Percentiles rank a stretch among this genome's conserved stretches.
Conservation (phyloP, 2,113 vertebrate genomes). For the Nycticryphes semicollaris region DNA sequence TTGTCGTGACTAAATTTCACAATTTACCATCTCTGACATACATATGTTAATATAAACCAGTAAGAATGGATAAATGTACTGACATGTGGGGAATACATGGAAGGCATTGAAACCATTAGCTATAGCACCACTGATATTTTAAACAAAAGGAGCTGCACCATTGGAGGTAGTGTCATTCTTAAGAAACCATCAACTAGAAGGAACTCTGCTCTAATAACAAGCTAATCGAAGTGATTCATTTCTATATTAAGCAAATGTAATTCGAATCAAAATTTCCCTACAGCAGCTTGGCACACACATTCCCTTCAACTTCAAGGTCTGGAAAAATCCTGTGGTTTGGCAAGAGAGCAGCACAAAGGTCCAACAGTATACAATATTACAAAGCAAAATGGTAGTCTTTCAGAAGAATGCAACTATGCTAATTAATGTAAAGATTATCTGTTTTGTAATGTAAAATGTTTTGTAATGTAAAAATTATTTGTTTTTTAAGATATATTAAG, state of each 20-base stretch:
- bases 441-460: too few relatives aligned
- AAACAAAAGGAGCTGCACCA: background rate
- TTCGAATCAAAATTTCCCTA: background rate
- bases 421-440: background rate
- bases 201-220: background rate
- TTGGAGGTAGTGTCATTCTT: background rate
- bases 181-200: background rate
- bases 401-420: background rate
- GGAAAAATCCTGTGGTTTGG: slow-evolving; percentile 21
- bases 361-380: background rate
- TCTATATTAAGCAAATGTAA: background rate
- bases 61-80: background rate
- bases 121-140: background rate
- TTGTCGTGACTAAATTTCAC: background rate
- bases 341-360: background rate
- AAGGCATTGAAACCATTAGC: background rate
- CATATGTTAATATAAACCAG: background rate
- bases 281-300: background rate
- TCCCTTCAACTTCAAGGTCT: background rate
- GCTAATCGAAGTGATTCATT: background rate
- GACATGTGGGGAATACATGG: background rate
- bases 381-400: background rate
- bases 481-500: background rate
- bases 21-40: background rate
- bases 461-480: background rate